Evolutionary conservation across 1,140 invertebrate genomes (phyloP).

Genomic region (Notospermus geniculatus): DNA sequence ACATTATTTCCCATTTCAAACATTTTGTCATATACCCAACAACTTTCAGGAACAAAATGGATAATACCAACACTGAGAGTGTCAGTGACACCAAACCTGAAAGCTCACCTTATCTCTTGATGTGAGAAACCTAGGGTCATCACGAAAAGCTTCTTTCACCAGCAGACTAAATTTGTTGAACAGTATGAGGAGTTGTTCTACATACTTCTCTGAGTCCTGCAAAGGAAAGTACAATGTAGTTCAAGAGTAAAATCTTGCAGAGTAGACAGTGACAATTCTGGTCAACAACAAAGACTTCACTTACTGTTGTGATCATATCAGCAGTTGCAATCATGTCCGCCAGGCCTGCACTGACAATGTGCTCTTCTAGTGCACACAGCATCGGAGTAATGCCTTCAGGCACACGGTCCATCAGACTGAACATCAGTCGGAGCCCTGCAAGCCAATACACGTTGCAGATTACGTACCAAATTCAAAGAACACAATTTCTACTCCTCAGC

Average conservation of each 20-base stretch:
- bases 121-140: slow-evolving; percentile 96
- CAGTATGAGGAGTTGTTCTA: slow-evolving; percentile 89
- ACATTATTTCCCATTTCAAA: too few species aligned
- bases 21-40: too few species aligned
- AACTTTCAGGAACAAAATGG: too few species aligned
- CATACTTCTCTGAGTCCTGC: slow-evolving; percentile 97
- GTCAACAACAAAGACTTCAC: too few species aligned
- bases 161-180: slow-evolving; percentile 90
- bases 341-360: slow-evolving; percentile 89
- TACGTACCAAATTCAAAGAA: too few species aligned
- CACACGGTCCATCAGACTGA: slow-evolving; percentile 90
- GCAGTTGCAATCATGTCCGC: slow-evolving; percentile 97
- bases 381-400: slow-evolving; percentile 90
- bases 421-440: slow-evolving; percentile 84
- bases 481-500: too few species aligned
- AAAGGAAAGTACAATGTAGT: slow-evolving; percentile 27
- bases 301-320: slow-evolving; percentile 83
- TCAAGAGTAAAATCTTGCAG: too few species aligned
- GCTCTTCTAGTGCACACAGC: slow-evolving; percentile 85
- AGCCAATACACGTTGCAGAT: slow-evolving; percentile 29
- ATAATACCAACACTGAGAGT: too few species aligned
- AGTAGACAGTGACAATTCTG: too few species aligned
- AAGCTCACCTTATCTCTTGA: slow-evolving; percentile 80
- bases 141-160: slow-evolving; percentile 91
- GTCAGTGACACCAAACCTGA: too few species aligned